Evolutionary conservation across 2,888 invertebrate species (phyloP).

Genomic region (Geotrupes spiniger): DNA sequence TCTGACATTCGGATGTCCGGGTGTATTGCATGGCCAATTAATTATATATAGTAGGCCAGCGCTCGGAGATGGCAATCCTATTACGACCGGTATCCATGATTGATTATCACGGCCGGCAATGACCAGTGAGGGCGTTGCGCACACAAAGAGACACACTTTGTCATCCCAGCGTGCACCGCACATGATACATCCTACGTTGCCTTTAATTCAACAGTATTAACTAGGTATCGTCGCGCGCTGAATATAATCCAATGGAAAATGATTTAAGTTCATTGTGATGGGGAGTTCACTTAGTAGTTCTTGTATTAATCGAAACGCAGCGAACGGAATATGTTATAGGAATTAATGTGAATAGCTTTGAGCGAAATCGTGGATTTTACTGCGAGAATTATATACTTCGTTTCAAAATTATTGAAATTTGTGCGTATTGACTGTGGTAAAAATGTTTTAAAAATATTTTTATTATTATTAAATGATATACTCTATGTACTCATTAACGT

Average conservation of each 20-base stretch:
- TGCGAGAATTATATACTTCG: no score
- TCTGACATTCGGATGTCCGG: constrained; percentile 34
- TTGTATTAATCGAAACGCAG: no score
- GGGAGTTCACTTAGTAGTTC: no score
- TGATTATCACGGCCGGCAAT: constrained; percentile 24
- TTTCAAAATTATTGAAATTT: no score
- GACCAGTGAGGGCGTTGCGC: constrained; percentile 3
- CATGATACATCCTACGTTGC: constrained; percentile 5
- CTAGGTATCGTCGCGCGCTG: neutral
- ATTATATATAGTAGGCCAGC: constrained; percentile 28
- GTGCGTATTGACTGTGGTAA: no score
- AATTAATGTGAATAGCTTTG: no score
- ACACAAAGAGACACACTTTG: constrained; percentile 3
- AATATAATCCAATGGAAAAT: neutral
- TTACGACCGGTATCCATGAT: constrained; percentile 30
- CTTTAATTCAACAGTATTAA: constrained; percentile 3
- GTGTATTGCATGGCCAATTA: constrained; percentile 34
- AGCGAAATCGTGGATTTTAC: no score
- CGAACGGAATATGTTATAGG: no score
- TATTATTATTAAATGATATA: no score
- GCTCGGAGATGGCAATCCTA: constrained; percentile 27
- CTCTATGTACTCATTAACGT: no score
- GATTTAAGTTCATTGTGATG: no score
- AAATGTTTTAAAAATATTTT: no score
- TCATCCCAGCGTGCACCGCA: constrained; percentile 3